These are phyloP conservation scores for Xerus inauris DNA, from an alignment of 2,113 vertebrate species.

Conservation along the genomic window DNA sequence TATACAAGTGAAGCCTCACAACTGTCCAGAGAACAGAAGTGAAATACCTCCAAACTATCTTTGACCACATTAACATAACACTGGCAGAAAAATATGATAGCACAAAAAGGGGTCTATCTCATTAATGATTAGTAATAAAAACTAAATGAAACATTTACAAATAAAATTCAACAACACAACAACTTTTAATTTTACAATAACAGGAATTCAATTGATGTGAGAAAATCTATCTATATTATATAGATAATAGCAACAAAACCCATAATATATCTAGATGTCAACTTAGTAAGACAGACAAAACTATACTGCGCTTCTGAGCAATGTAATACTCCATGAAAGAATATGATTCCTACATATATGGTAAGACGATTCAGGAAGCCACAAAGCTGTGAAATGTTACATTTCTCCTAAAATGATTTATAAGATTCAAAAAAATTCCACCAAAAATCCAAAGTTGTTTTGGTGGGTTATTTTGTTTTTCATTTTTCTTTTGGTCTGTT, in stretches of 20 bases:
- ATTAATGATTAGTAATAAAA: slow-evolving; percentile 37
- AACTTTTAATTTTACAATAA: slow-evolving; percentile 45
- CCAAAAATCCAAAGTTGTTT: neutral
- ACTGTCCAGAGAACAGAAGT: neutral
- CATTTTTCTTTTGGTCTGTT: neutral
- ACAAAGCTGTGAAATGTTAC: slow-evolving; percentile 4
- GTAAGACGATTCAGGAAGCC: neutral
- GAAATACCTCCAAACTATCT: neutral
- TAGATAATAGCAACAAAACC: neutral
- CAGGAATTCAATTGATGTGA: neutral
- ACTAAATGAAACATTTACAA: slow-evolving; percentile 26
- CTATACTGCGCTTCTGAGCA: neutral
- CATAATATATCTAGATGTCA: neutral
- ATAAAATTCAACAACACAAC: slow-evolving; percentile 33
- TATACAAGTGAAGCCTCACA: neutral
- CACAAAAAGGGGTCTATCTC: neutral
- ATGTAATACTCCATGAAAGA: neutral
- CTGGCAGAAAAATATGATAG: neutral
- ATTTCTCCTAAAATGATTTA: neutral
- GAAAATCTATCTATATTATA: slow-evolving; percentile 26
- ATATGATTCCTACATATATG: neutral
- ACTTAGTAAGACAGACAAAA: neutral
- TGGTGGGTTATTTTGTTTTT: neutral
- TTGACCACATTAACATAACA: neutral
- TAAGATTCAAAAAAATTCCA: neutral